phyloP scores from a whole-genome alignment of 2,888 invertebrate genomes.

The Mystacides longicornis region DNA sequence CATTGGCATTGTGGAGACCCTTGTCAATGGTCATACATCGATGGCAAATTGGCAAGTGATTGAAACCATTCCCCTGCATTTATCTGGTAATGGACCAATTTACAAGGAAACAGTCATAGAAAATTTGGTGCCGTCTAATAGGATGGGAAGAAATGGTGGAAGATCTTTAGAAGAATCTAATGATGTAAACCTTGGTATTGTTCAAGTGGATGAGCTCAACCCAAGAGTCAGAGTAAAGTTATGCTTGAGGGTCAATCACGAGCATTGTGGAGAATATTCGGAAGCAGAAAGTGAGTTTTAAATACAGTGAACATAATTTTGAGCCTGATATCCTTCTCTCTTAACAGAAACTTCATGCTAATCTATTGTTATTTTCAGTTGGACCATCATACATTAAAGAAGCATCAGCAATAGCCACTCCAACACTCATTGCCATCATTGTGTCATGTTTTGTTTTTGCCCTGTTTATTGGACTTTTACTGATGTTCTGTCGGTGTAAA shows the following conservation, averaged over 20 bases:
- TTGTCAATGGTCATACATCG: conserved; percentile 51
- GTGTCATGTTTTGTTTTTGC: conserved; percentile 76
- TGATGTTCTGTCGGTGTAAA: conserved; percentile 81
- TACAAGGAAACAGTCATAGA: conserved; percentile 65
- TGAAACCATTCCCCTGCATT: conserved; percentile 62
- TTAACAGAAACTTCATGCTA: too few species aligned
- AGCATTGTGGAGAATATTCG: conserved; percentile 76
- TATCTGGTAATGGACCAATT: conserved; percentile 62
- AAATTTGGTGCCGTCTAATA: conserved; percentile 44
- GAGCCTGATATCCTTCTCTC: not conserved
- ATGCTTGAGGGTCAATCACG: conserved; percentile 71
- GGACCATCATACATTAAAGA: conserved; percentile 76
- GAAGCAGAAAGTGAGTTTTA: conserved; percentile 72
- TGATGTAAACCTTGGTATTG: conserved; percentile 47
- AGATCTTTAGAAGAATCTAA: conserved; percentile 47
- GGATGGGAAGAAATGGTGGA: conserved; percentile 37
- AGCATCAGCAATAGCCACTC: conserved; percentile 67
- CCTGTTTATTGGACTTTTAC: conserved; percentile 64
- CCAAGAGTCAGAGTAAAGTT: conserved; percentile 71
- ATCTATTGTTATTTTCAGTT: conserved; percentile 48
- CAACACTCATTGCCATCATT: conserved; percentile 70
- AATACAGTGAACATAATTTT: not conserved
- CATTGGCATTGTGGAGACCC: conserved; percentile 67
- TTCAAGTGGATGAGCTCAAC: conserved; percentile 54
- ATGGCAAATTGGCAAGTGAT: conserved; percentile 62